Percentiles rank a stretch among this genome's conserved stretches.
Evolutionary conservation across 2,888 invertebrate species (phyloP).

Genomic region (Furcula furcula): DNA sequence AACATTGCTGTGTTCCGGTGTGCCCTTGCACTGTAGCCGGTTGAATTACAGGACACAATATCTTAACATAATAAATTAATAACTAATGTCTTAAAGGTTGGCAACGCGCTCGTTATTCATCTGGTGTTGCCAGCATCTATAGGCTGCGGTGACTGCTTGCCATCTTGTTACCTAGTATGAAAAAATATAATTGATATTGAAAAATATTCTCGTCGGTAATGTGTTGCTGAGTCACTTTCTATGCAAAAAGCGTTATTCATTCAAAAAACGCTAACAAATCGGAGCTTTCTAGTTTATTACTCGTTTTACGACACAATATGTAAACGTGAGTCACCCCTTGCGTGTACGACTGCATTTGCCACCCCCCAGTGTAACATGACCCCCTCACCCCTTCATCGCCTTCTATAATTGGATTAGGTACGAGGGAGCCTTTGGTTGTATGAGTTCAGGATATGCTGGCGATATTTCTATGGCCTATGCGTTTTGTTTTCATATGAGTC

Average conservation of each 20-base stretch:
- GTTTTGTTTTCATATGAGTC: constrained; percentile 34
- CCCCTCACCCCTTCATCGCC: constrained; percentile 34
- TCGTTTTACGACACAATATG: constrained; percentile 11
- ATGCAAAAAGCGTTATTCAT: constrained; percentile 9
- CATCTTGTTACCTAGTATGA: too few relatives aligned
- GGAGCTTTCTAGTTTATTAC: constrained; percentile 31
- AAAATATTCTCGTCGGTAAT: too few relatives aligned
- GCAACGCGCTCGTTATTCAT: too few relatives aligned
- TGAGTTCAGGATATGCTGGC: constrained; percentile 36
- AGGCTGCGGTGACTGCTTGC: too few relatives aligned
- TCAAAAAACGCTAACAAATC: constrained; percentile 25
- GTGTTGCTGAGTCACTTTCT: too few relatives aligned
- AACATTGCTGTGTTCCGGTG: too few relatives aligned
- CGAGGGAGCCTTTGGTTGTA: constrained; percentile 23
- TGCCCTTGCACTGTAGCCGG: too few relatives aligned
- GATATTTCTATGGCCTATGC: constrained; percentile 26
- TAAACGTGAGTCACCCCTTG: constrained; percentile 52
- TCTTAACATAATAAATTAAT: too few relatives aligned
- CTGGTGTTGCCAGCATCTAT: too few relatives aligned
- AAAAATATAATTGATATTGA: too few relatives aligned
- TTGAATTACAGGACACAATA: too few relatives aligned
- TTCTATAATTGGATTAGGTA: constrained; percentile 38
- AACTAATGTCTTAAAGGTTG: too few relatives aligned
- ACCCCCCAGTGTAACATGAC: constrained; percentile 39
- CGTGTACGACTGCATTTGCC: constrained; percentile 50